Base-by-base conservation (phyloP, 2,113 vertebrate species). In the Sylvia atricapilla region DNA sequence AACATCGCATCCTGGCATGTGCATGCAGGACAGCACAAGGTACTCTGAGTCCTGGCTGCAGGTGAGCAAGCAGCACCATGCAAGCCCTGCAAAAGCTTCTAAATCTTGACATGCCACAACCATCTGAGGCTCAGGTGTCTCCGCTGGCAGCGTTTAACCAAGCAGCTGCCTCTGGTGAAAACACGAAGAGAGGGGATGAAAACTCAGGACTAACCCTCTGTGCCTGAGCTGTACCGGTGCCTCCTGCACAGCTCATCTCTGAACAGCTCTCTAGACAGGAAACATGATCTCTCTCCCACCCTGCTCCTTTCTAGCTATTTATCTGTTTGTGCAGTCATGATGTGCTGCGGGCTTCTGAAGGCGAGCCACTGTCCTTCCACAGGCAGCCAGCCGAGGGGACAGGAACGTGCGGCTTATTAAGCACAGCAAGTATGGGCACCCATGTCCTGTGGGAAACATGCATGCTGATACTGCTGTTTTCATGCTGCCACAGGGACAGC, bases 1-100 rank as follows among this genome's bases (percentile, higher is more conserved):
- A 46, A 62, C 2, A 0, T 11, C 11, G 6, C 3, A 23, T 43
- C 63, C 58, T 7, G 0, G 2, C 0, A 1, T 1, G 11, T 1
- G 1, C 11, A 5, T 0, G 4, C 56, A 13, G 70, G 13, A 88
- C 23, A 85, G 60, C 23, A 35, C 23, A 20, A 4, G 3, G 58
- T 0, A 1, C 27, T 35, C 52, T 27, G 1, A 10, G 39, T 13
- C 35, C 78, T 18, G 41, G 44, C 23, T 0, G 1, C 11, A 0
- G 3, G 17, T 13, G n/a, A 82, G 49, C 46, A 5, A 58, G 33
- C 56, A 60, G 27, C 3, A 6, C 5, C 5, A 4, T 8, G 17
- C 53, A 60, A 89, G 58, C 44, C 44, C 53, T 30, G 33, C 53
- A 73, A 1, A 0, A 60, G 67, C 53, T n/a, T 49, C 63, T 62